phyloP scores from a whole-genome alignment of 2,888 invertebrate genomes.

The Thereva nobilitata region DNA sequence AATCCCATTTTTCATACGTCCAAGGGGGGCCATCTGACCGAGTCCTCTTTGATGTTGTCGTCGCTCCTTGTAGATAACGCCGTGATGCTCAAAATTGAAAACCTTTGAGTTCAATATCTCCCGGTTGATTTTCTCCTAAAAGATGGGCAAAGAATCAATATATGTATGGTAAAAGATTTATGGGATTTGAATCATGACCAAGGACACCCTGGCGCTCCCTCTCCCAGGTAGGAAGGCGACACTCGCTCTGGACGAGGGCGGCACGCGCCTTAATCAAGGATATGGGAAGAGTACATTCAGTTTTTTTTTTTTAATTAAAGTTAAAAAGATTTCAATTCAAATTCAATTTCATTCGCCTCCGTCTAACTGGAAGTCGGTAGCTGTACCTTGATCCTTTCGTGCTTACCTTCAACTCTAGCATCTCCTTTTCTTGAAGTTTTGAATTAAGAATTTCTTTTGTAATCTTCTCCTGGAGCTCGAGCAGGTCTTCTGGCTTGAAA shows the following conservation, averaged over 20 bases:
- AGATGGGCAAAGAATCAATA: neutral
- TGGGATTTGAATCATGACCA: too few relatives aligned
- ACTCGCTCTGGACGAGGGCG: too few relatives aligned
- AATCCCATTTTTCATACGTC: slow-evolving; percentile 47
- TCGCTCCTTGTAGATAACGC: slow-evolving; percentile 47
- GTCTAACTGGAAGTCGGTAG: neutral
- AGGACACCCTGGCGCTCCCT: too few relatives aligned
- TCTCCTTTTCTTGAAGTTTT: slow-evolving; percentile 57
- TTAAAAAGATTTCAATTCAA: too few relatives aligned
- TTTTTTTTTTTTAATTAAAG: too few relatives aligned
- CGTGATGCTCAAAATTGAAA: slow-evolving; percentile 52
- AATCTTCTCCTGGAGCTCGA: slow-evolving; percentile 57
- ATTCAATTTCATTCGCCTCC: neutral
- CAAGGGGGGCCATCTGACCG: slow-evolving; percentile 37
- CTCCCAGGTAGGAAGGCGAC: too few relatives aligned
- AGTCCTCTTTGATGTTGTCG: slow-evolving; percentile 34
- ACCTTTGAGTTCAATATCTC: slow-evolving; percentile 58
- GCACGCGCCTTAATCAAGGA: too few relatives aligned
- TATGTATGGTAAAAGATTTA: neutral
- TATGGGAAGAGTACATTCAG: too few relatives aligned
- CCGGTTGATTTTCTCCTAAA: slow-evolving; percentile 58
- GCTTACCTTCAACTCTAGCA: slow-evolving; percentile 57
- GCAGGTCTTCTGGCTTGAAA: slow-evolving; percentile 55
- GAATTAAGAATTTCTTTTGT: slow-evolving; percentile 58
- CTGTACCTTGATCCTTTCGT: neutral